Percentiles rank a stretch among this genome's conserved stretches.
Evolutionary conservation across 1,140 invertebrate genomes (phyloP).

Genomic region (Amphibalanus amphitrite): DNA sequence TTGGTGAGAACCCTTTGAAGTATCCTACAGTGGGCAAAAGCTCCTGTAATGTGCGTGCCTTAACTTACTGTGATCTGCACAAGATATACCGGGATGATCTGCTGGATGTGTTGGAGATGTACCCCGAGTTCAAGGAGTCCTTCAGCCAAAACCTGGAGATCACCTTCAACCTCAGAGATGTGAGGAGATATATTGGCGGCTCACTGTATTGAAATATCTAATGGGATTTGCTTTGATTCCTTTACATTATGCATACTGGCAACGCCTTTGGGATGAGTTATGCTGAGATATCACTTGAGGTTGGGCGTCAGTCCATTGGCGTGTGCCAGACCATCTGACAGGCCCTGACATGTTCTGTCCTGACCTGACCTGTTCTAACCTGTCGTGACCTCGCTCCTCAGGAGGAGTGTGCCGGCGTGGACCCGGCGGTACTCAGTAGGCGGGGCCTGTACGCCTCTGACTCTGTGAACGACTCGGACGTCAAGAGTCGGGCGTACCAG

Average conservation of each 20-base stretch:
- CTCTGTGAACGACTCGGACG: neutral
- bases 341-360: conserved; percentile 9
- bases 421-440: conserved; percentile 13
- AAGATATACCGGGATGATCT: conserved; percentile 92
- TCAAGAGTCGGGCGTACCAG: neutral
- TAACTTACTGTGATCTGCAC: conserved; percentile 97
- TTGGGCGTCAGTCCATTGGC: too few species aligned
- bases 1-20: conserved; percentile 92
- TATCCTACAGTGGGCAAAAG: conserved; percentile 87
- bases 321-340: neutral
- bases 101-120: conserved; percentile 90
- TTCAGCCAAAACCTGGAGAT: conserved; percentile 90
- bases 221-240: too few species aligned
- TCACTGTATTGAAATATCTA: neutral
- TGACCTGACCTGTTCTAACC: conserved; percentile 4
- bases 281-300: too few species aligned
- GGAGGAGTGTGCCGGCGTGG: conserved; percentile 4
- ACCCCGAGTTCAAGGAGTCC: conserved; percentile 85
- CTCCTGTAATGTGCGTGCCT: conserved; percentile 90
- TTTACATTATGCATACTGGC: too few species aligned
- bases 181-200: too few species aligned
- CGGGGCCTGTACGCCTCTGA: neutral
- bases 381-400: neutral
- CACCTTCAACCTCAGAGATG: conserved; percentile 90
- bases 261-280: too few species aligned